These are phyloP conservation scores for Macroramphosus scolopax DNA, from an alignment of 2,797 vertebrate genomes.

Conservation along the genomic window DNA sequence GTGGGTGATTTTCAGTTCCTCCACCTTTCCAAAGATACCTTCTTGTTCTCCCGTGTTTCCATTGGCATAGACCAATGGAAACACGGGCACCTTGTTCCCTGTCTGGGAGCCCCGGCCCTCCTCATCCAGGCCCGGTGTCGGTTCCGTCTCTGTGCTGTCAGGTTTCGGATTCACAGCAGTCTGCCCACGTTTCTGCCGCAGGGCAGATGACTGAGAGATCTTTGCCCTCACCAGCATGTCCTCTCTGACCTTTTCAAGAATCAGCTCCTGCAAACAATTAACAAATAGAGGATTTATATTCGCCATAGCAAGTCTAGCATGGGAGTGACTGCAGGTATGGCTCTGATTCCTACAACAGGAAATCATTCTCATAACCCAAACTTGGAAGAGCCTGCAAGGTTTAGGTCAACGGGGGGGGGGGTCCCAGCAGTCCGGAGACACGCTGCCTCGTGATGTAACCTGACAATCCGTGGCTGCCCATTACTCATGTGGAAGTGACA, in stretches of 20 bases:
- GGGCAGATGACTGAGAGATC: slow-evolving; percentile 78
- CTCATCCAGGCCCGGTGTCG: slow-evolving; percentile 22
- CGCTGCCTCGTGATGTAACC: too few species aligned
- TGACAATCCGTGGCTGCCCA: too few species aligned
- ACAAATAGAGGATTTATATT: too few species aligned
- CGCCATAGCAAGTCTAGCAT: too few species aligned
- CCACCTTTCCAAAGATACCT: neutral
- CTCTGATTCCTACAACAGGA: too few species aligned
- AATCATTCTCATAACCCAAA: too few species aligned
- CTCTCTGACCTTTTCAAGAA: slow-evolving; percentile 84
- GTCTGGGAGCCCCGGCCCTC: slow-evolving; percentile 22
- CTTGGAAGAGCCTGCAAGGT: too few species aligned
- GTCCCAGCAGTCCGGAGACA: too few species aligned
- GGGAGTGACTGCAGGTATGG: too few species aligned
- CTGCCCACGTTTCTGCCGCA: slow-evolving; percentile 75
- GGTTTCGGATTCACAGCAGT: slow-evolving; percentile 11
- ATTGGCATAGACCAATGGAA: slow-evolving; percentile 9
- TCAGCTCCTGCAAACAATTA: slow-evolving; percentile 75
- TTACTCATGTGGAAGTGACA: too few species aligned
- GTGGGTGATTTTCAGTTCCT: slow-evolving; percentile 18
- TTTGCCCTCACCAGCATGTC: slow-evolving; percentile 78
- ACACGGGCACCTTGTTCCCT: slow-evolving; percentile 28
- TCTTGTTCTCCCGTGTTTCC: slow-evolving; percentile 14
- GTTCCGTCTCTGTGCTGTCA: slow-evolving; percentile 20
- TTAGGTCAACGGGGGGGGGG: too few species aligned